Conservation (phyloP, 2,888 invertebrate genomes). For the Alentia gelatinosa region DNA sequence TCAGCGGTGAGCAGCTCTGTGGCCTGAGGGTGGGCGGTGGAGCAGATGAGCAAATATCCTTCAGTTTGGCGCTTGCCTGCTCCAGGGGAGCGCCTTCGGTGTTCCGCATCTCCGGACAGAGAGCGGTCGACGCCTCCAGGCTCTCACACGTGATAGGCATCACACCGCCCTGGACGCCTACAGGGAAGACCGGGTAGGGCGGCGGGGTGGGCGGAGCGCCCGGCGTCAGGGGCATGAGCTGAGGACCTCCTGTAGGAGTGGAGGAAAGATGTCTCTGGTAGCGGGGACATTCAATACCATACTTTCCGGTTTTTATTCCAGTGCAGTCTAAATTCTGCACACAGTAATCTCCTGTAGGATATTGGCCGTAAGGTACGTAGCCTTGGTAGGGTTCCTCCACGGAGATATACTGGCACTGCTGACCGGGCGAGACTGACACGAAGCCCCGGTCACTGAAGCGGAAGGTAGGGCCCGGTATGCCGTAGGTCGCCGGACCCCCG, state of each 20-base stretch:
- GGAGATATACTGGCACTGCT: background rate
- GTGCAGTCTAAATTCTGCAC: background rate
- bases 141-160: conserved; percentile 38
- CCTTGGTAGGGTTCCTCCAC: background rate
- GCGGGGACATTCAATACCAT: no score
- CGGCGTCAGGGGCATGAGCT: background rate
- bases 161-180: background rate
- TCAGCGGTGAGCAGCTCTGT: background rate
- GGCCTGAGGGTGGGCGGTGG: conserved; percentile 1
- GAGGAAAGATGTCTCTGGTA: background rate
- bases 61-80: background rate
- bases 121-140: background rate
- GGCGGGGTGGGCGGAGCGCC: background rate
- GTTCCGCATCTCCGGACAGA: background rate
- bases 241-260: background rate
- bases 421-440: background rate
- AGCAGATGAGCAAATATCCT: background rate
- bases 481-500: background rate
- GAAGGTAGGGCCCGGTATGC: background rate
- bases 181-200: background rate
- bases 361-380: background rate
- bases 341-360: background rate
- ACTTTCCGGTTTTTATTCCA: no score
- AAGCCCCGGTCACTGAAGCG: background rate
- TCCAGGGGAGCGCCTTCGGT: background rate